phyloP scores from a whole-genome alignment of 92 coral and sea anemone genomes.

The Ricordea florida region DNA sequence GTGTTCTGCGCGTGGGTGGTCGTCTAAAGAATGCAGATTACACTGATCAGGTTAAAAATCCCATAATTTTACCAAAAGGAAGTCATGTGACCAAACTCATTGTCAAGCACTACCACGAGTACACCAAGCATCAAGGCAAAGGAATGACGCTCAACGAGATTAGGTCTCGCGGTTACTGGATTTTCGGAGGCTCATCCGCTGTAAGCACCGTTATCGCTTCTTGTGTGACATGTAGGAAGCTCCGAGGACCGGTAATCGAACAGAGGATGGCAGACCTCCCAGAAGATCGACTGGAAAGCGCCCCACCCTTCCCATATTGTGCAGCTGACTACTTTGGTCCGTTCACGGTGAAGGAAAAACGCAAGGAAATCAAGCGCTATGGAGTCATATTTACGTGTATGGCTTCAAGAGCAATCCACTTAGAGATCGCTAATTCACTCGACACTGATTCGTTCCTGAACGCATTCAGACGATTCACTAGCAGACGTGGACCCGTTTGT shows the following conservation, averaged over 20 bases:
- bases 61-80: not conserved
- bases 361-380: not conserved
- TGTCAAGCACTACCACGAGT: not conserved
- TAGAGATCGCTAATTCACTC: not conserved
- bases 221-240: conserved; percentile 5
- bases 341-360: not conserved
- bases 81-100: not conserved
- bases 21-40: conserved; percentile 6
- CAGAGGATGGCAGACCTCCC: conserved; percentile 14
- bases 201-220: not conserved
- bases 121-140: not conserved
- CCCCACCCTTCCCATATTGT: not conserved
- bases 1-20: conserved; percentile 15
- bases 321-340: not conserved
- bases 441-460: not conserved
- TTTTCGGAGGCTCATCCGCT: conserved; percentile 2
- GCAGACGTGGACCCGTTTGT: too few relatives aligned
- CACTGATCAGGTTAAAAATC: not conserved
- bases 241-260: not conserved
- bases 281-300: not conserved
- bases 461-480: not conserved
- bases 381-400: not conserved
- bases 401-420: conserved; percentile 9
- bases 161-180: not conserved
- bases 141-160: conserved; percentile 9